phyloP scores from a whole-genome alignment of 2,797 vertebrate genomes.

The Otus scops region DNA sequence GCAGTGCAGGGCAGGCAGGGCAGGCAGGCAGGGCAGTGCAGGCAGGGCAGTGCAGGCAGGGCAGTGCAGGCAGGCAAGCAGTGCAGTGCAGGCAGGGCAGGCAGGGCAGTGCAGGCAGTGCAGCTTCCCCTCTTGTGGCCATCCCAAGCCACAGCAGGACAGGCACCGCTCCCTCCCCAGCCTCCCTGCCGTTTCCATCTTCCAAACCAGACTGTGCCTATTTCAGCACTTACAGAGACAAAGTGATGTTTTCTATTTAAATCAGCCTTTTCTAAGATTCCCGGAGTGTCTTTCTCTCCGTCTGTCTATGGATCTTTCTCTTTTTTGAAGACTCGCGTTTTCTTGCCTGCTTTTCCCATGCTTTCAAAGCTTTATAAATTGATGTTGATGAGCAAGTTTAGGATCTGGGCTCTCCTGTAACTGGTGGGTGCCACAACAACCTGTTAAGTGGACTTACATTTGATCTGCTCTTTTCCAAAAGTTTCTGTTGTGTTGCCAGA shows the following conservation, averaged over 20 bases:
- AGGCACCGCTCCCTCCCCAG: not conserved
- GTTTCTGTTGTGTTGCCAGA: not conserved
- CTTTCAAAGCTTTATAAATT: not conserved
- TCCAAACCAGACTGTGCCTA: fast-evolving
- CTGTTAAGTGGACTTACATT: not conserved
- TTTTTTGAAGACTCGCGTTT: not conserved
- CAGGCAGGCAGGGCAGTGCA: no score
- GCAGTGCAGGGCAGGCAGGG: no score
- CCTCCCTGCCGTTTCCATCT: not conserved
- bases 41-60: no score
- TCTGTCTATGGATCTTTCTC: not conserved
- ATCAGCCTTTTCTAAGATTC: not conserved
- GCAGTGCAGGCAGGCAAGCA: no score
- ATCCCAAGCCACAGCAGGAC: not conserved
- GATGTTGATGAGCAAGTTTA: not conserved
- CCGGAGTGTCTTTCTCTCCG: fast-evolving
- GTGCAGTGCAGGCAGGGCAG: no score
- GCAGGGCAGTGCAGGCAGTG: no score
- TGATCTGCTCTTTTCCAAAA: not conserved
- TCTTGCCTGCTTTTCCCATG: not conserved
- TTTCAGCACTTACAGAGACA: no score
- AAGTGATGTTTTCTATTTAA: not conserved
- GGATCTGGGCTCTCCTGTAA: not conserved
- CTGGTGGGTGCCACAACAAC: not conserved
- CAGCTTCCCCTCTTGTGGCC: slow-evolving; percentile 59